A percentile compares a stretch with the other conserved stretches of the same genome.
These are phyloP conservation scores for Apocheima hispidaria DNA, from an alignment of 2,888 invertebrate species.

Conservation along the genomic window DNA sequence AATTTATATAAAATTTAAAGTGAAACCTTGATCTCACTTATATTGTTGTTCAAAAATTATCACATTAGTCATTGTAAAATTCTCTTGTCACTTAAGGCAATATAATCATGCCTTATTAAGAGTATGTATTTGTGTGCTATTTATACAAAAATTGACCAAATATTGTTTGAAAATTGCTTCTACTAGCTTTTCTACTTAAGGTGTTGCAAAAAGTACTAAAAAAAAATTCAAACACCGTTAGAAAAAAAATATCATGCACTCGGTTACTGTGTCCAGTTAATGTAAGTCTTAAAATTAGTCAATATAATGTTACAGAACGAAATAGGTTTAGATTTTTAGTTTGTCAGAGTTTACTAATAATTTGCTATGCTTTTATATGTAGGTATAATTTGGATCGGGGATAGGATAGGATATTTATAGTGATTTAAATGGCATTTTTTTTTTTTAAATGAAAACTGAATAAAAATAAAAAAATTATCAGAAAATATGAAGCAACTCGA, in stretches of 20 bases:
- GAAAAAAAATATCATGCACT: slow-evolving; percentile 55
- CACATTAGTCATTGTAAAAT: slow-evolving; percentile 56
- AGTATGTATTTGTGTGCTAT: slow-evolving; percentile 57
- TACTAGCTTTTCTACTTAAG: slow-evolving; percentile 72
- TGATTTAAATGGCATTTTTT: slow-evolving; percentile 32
- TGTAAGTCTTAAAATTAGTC: slow-evolving; percentile 77
- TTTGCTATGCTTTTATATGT: slow-evolving; percentile 69
- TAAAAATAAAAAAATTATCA: not conserved
- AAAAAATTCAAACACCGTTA: slow-evolving; percentile 51
- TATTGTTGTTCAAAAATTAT: slow-evolving; percentile 60
- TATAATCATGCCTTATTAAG: slow-evolving; percentile 69
- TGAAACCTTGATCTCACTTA: slow-evolving; percentile 77
- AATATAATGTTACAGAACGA: slow-evolving; percentile 71
- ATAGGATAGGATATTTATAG: slow-evolving; percentile 67
- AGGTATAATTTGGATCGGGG: slow-evolving; percentile 77
- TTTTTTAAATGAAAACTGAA: slow-evolving; percentile 33
- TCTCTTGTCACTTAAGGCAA: slow-evolving; percentile 63
- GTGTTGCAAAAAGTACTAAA: slow-evolving; percentile 59
- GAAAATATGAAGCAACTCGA: slow-evolving; percentile 11
- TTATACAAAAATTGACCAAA: slow-evolving; percentile 73
- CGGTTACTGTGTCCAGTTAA: slow-evolving; percentile 73
- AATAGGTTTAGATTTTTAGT: slow-evolving; percentile 68
- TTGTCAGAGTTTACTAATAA: slow-evolving; percentile 61
- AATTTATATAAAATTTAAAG: slow-evolving; percentile 59
- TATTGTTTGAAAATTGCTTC: slow-evolving; percentile 65